These are phyloP conservation scores for Gymnocheta viridis DNA, from an alignment of 2,888 invertebrate genomes.

Conservation along the genomic window DNA sequence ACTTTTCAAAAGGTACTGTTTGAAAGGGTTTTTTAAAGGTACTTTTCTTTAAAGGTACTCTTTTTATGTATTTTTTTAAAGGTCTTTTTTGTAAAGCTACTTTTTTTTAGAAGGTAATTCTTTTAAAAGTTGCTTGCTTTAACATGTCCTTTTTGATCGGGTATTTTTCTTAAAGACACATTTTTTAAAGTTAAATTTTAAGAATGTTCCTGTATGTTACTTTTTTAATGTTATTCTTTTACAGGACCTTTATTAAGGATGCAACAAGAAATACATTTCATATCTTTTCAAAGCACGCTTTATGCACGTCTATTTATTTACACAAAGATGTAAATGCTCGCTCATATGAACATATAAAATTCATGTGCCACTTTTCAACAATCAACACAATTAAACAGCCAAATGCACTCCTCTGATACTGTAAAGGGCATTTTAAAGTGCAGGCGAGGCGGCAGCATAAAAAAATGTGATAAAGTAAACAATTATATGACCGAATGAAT, in stretches of 20 bases:
- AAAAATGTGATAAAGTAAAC: neutral
- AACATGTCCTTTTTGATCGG: neutral
- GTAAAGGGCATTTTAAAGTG: constrained; percentile 60
- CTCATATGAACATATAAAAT: constrained; percentile 49
- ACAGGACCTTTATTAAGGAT: too few relatives aligned
- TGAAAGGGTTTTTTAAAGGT: neutral
- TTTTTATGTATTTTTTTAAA: neutral
- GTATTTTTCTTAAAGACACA: neutral
- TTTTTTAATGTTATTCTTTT: too few relatives aligned
- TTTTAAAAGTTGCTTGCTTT: too few relatives aligned
- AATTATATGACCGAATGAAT: constrained; percentile 28
- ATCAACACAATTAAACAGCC: constrained; percentile 62
- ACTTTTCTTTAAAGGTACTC: neutral
- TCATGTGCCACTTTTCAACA: constrained; percentile 66
- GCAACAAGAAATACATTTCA: neutral
- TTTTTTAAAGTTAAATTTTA: neutral
- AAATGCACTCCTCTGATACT: constrained; percentile 35
- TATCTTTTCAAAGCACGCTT: neutral
- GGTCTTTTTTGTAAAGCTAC: neutral
- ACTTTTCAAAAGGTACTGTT: neutral
- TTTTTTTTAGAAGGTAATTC: neutral
- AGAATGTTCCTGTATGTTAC: too few relatives aligned
- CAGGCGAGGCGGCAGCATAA: neutral
- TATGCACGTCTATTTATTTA: neutral
- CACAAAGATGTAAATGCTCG: neutral